Evolutionary conservation across 2,888 invertebrate genomes (phyloP).

Genomic region (Rhagophthalmus giganteus): DNA sequence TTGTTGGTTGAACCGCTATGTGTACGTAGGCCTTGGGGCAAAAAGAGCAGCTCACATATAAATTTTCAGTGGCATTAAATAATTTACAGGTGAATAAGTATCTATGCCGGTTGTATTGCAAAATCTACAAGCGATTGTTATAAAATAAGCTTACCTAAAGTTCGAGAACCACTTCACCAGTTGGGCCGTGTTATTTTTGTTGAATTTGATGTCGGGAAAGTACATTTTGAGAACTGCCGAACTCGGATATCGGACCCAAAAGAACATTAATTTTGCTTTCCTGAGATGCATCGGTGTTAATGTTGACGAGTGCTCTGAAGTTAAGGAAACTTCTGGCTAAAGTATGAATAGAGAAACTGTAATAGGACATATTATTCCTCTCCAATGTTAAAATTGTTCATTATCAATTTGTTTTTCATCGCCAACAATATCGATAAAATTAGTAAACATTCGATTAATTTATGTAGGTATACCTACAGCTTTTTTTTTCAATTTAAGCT

Average conservation of each 20-base stretch:
- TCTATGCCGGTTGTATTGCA: too few species aligned
- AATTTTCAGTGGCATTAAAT: slow-evolving; percentile 33
- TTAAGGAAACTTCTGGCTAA: slow-evolving; percentile 68
- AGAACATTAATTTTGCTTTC: slow-evolving; percentile 99
- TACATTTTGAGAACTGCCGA: slow-evolving; percentile 99
- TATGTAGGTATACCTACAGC: too few species aligned
- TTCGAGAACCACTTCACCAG: slow-evolving; percentile 99
- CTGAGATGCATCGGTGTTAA: slow-evolving; percentile 99
- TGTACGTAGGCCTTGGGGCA: slow-evolving; percentile 42
- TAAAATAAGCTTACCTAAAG: slow-evolving; percentile 98
- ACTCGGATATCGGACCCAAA: slow-evolving; percentile 99
- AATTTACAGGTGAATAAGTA: slow-evolving; percentile 25
- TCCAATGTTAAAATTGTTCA: too few species aligned
- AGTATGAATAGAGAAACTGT: slow-evolving; percentile 38
- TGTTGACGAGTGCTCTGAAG: slow-evolving; percentile 89
- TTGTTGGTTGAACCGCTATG: slow-evolving; percentile 43
- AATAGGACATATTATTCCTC: slow-evolving; percentile 20
- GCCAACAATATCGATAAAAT: too few species aligned
- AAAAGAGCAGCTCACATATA: slow-evolving; percentile 40
- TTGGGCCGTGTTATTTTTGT: slow-evolving; percentile 99
- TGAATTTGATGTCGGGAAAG: slow-evolving; percentile 99
- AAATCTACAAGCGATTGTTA: too few species aligned
- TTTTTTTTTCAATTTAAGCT: too few species aligned
- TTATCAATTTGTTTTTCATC: too few species aligned
- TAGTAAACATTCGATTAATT: too few species aligned